Evolutionary conservation across 2,797 vertebrate genomes (phyloP), one percentile per base, ranked within the genome.

Genomic region (Spondyliosoma cantharus): DNA sequence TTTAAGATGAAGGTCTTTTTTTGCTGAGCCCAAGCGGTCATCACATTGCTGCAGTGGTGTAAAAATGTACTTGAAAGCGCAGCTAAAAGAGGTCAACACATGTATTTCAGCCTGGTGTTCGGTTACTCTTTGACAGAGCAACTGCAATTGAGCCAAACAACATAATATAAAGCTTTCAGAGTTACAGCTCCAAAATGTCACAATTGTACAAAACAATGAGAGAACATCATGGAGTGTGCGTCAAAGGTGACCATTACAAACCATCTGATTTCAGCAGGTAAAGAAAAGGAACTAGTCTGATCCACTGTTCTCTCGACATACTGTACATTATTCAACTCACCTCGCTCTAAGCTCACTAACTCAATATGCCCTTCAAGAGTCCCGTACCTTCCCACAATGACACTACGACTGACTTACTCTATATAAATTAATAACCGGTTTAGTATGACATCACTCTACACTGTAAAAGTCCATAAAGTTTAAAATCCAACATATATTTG

Each of bases 301-400:
- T 37, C 68, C 29, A n/a, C 50, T 19, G 22, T 24, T 64, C 56
- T 61, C 61, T 67, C 53, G 68, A 27, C 49, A 54, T 49, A 17
- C 49, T 62, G 22, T 9, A 12, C 3, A 5, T 62, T 52, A 57
- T 88, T 69, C 83, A 58, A 81, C 84, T 82, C 69, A 71, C 76
- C 59, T 87, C 74, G n/a, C n/a, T n/a, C n/a, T n/a, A n/a, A 64
- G 32, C 74, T 60, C 62, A 77, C 62, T 70, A 74, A 86, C 57
- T 85, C 58, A 86, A 82, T 80, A 22, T 17, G 29, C 42, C n/a
- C 37, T 37, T 37, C 9, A 2, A 37, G 37, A 37, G 37, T 11
- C 37, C 37, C 37, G 11, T 37, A 1, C 37, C 58, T 71, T 76
- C 61, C 46, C 52, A 64, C 65, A 50, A 48, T 14, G 52, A 74